A percentile compares a stretch with the other conserved stretches of the same genome.
phyloP scores from a whole-genome alignment of 2,113 vertebrate genomes.

The Fulica atra region DNA sequence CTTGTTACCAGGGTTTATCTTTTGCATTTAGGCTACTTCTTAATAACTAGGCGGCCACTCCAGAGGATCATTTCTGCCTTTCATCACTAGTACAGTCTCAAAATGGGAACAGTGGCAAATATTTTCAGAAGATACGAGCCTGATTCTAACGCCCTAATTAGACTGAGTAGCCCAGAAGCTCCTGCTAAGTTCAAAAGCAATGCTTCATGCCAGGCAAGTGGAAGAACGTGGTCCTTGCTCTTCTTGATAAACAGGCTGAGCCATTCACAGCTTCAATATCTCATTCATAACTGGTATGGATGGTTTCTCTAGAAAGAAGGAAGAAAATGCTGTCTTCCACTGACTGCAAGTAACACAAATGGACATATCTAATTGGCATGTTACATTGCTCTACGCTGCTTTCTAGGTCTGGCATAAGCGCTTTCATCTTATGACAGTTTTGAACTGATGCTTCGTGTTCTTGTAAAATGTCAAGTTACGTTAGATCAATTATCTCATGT shows the following conservation, averaged over 20 bases:
- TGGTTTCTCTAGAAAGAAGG: neutral
- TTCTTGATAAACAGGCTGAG: neutral
- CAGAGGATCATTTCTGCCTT: neutral
- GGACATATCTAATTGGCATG: neutral
- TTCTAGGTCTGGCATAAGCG: neutral
- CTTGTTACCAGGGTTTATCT: neutral
- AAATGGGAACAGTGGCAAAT: neutral
- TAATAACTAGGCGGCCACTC: neutral
- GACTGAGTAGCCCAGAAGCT: neutral
- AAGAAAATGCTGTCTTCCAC: neutral
- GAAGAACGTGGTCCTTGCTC: neutral
- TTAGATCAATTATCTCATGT: neutral
- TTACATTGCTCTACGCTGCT: neutral
- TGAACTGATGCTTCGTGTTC: neutral
- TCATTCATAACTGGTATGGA: neutral
- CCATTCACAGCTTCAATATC: neutral
- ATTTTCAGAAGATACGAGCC: neutral
- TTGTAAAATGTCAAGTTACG: neutral
- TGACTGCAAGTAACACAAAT: neutral
- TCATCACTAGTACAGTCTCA: neutral
- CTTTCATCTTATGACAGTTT: neutral
- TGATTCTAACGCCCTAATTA: neutral
- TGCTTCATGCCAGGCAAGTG: neutral
- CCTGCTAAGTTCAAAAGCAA: neutral
- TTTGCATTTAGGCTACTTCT: neutral